A percentile compares a stretch with the other conserved stretches of the same genome.
These are phyloP conservation scores for Lipotes vexillifer DNA, from an alignment of 2,113 vertebrate genomes.

Conservation along the genomic window DNA sequence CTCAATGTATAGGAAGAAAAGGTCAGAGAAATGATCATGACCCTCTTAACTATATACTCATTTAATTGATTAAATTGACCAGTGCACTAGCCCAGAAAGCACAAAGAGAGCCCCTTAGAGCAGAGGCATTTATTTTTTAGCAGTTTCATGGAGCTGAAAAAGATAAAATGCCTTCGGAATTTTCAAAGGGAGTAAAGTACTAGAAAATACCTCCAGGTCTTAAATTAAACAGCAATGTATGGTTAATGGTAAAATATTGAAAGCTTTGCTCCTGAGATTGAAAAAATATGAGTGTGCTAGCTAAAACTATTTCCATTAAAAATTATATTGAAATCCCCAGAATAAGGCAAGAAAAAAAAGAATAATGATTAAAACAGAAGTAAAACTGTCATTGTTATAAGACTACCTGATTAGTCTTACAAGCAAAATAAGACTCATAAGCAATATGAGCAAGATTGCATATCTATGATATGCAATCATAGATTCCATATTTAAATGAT, in stretches of 20 bases:
- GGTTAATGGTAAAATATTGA: not conserved
- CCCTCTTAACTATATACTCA: not conserved
- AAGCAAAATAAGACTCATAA: not conserved
- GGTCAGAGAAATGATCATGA: not conserved
- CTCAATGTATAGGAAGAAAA: not conserved
- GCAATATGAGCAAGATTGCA: not conserved
- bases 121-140: not conserved
- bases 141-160: not conserved
- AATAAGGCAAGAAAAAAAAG: not conserved
- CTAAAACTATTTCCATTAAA: not conserved
- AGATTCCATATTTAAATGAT: not conserved
- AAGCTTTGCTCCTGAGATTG: not conserved
- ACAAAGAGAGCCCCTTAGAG: not conserved
- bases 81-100: not conserved
- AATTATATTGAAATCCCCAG: not conserved
- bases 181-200: not conserved
- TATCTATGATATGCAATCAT: not conserved
- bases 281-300: not conserved
- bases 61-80: not conserved
- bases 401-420: not conserved
- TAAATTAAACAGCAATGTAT: not conserved
- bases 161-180: not conserved
- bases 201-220: not conserved
- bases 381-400: not conserved
- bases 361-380: not conserved